Base-by-base conservation (phyloP, 2,888 invertebrate genomes). In the Chamaedrilus cognettii region DNA sequence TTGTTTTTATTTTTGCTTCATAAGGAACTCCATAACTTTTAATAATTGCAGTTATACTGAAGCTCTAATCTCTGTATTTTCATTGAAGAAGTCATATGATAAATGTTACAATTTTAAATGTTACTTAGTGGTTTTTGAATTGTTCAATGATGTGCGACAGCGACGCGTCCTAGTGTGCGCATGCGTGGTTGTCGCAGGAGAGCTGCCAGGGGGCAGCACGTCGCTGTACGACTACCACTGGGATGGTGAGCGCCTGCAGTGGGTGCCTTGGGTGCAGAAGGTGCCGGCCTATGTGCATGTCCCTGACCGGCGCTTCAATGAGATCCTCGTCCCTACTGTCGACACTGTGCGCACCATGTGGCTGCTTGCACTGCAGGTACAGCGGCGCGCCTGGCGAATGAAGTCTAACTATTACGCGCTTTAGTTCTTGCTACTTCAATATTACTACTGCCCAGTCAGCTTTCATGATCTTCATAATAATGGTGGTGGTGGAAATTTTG, bases 241-340 rank as follows among this genome's bases (percentile, higher is more conserved):
- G 79, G 90, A 93, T 75, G 81, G 88, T 7, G 83, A 87, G 15
- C 85, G 87, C 1, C 86, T 86, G 77, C 85, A 86, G 11, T 96
- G 96, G 96, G 87, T 90, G 31, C 91, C 94, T 0, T 96, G 95
- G 95, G 88, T 89, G 73, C 89, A 90, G 87, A 83, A 91, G 50
- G 90, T 96, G 1, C 90, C 91, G 0, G 83, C 86, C 23, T 96
- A 95, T 77, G 79, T 87, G 0, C 94, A 96, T 81, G 88, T 92
- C 74, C 85, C 88, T 0, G 78, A 83, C 0, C 87, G 87, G 78
- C 88, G 89, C 78, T 94, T 92, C 82, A 89, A 90, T 2, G 90
- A 94, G 74, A 94, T 95, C 72, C 86, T 96, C 26, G 94, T 96
- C 4, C 94, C 94, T 0, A 96, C 95, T 0, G 88, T 93, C 2